A percentile compares a stretch with the other conserved stretches of the same genome.
Conservation (phyloP, 2,888 invertebrate species). For the Syrista parreyssii region DNA sequence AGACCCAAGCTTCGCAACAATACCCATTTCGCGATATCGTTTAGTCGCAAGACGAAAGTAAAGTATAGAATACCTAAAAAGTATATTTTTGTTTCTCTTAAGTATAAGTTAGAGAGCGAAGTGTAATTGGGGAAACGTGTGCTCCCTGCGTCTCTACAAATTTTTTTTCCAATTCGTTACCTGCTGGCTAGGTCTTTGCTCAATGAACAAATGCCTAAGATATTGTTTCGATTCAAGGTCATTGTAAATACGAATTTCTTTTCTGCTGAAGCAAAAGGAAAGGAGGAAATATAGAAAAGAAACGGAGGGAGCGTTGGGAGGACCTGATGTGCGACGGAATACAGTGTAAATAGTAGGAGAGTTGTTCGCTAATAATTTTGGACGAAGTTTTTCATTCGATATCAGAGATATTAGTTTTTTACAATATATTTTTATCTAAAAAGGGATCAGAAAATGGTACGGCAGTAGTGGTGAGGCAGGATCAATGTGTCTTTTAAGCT, state of each 20-base stretch:
- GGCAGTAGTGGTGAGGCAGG: not conserved
- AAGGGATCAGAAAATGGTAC: not conserved
- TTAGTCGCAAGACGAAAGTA: not conserved
- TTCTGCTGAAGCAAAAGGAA: constrained; percentile 1
- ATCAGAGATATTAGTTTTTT: constrained; percentile 28
- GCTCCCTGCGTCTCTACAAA: not conserved
- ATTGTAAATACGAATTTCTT: not conserved
- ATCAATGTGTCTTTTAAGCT: constrained; percentile 20
- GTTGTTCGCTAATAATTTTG: constrained; percentile 3
- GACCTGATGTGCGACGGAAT: constrained; percentile 13
- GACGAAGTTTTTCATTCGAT: constrained; percentile 12
- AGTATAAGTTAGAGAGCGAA: not conserved
- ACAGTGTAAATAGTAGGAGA: constrained; percentile 9
- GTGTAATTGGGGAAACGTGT: not conserved
- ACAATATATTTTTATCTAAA: constrained; percentile 33
- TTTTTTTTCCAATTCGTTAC: not conserved
- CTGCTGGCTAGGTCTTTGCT: not conserved
- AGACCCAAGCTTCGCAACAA: not conserved
- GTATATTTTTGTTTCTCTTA: not conserved
- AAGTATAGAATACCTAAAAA: not conserved
- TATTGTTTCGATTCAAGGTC: not conserved
- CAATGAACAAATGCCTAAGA: not conserved
- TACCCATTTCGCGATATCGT: not conserved
- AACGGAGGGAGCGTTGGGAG: constrained; percentile 4
- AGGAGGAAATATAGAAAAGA: not conserved